Conservation (phyloP, 2,113 vertebrate species). For the Pimephales promelas region DNA sequence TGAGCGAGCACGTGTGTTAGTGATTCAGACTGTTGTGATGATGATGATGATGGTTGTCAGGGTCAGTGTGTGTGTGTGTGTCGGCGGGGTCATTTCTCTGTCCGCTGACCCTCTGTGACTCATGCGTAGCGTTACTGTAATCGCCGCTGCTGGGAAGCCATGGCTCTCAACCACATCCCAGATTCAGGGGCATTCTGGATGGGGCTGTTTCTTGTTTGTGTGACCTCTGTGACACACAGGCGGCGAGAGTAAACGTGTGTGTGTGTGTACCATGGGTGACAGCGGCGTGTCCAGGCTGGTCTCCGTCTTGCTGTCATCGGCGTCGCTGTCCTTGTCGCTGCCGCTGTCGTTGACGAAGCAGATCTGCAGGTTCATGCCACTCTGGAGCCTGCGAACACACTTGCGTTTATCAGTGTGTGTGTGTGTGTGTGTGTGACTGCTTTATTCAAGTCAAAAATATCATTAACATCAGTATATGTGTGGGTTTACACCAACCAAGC, state of each 20-base stretch:
- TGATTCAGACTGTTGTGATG: too few relatives aligned
- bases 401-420: too few relatives aligned
- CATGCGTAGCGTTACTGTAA: conserved; percentile 13
- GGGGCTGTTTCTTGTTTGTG: background rate
- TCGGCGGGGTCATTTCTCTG: conserved; percentile 8
- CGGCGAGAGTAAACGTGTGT: background rate
- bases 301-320: conserved; percentile 97
- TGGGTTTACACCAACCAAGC: too few relatives aligned
- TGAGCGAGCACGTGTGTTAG: too few relatives aligned
- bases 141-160: conserved; percentile 20
- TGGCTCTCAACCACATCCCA: conserved; percentile 24
- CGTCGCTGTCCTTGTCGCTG: conserved; percentile 98
- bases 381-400: conserved; percentile 83
- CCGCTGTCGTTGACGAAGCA: conserved; percentile 98
- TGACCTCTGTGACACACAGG: background rate
- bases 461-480: too few relatives aligned
- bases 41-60: background rate
- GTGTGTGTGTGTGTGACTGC: too few relatives aligned
- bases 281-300: conserved; percentile 95
- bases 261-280: conserved; percentile 87
- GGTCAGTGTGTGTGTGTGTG: background rate
- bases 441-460: too few relatives aligned
- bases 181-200: conserved; percentile 51
- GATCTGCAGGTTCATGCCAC: conserved; percentile 99
- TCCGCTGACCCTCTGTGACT: conserved; percentile 14